These are phyloP conservation scores for Nymphalis urticae DNA, from an alignment of 2,888 invertebrate species.

Conservation along the genomic window DNA sequence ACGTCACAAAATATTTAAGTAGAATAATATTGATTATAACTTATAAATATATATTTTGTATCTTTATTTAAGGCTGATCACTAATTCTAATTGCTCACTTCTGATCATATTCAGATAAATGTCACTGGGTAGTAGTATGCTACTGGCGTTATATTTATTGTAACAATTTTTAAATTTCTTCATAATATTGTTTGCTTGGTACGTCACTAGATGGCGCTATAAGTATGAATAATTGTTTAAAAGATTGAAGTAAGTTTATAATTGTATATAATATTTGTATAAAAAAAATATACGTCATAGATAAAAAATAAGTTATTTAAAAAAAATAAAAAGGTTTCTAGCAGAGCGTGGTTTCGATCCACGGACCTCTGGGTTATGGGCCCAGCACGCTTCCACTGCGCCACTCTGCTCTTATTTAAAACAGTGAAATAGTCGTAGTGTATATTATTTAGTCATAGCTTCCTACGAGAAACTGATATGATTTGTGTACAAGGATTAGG, in stretches of 20 bases:
- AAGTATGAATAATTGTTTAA: neutral
- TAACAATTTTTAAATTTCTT: neutral
- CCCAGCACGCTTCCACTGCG: conserved; percentile 93
- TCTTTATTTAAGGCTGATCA: too few species aligned
- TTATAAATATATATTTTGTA: too few species aligned
- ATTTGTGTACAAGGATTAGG: too few species aligned
- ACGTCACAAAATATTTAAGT: too few species aligned
- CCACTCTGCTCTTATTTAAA: conserved; percentile 83
- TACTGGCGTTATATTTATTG: too few species aligned
- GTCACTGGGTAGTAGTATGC: too few species aligned
- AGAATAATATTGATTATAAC: too few species aligned
- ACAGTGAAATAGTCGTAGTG: conserved; percentile 45
- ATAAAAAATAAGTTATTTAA: neutral
- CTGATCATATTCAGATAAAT: too few species aligned
- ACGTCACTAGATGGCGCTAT: conserved; percentile 21
- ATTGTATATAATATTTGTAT: neutral
- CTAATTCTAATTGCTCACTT: too few species aligned
- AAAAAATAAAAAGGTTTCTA: conserved; percentile 63
- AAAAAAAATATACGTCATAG: neutral
- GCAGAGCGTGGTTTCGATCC: conserved; percentile 94
- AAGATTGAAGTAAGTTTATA: neutral
- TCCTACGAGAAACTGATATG: too few species aligned
- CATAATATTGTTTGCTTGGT: neutral
- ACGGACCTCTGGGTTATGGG: conserved; percentile 96
- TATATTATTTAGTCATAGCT: neutral